Evolutionary conservation across 2,888 invertebrate species (phyloP).

Genomic region (Plebejus anna): DNA sequence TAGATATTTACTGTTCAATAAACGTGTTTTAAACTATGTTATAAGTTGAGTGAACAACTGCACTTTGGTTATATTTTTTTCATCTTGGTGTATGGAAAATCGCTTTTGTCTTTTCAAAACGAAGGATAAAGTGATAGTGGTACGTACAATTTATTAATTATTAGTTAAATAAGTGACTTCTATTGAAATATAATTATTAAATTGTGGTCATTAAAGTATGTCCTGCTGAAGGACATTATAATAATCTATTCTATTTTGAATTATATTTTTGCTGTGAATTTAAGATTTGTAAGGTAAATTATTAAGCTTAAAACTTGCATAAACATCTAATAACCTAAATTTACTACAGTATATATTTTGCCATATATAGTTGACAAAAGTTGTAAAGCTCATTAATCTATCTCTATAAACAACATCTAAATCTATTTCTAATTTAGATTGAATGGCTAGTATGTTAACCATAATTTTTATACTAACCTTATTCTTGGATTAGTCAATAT

Average conservation of each 20-base stretch:
- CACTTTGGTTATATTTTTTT: conserved; percentile 59
- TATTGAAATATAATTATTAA: conserved; percentile 9
- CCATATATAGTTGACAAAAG: background rate
- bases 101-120: conserved; percentile 46
- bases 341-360: background rate
- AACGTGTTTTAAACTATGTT: conserved; percentile 46
- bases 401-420: background rate
- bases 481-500: background rate
- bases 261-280: background rate
- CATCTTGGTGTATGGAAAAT: conserved; percentile 49
- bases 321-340: background rate
- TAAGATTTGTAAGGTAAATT: background rate
- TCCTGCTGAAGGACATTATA: conserved; percentile 12
- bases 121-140: conserved; percentile 69
- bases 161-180: conserved; percentile 11
- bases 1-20: conserved; percentile 9
- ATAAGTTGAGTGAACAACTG: conserved; percentile 51
- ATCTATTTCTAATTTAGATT: background rate
- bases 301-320: background rate
- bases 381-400: background rate
- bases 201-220: background rate
- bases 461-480: background rate
- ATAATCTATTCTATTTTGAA: background rate
- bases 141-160: conserved; percentile 49
- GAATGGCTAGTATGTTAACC: background rate